Percentiles rank a stretch among this genome's conserved stretches.
Conservation (phyloP, 2,888 invertebrate genomes). For the Scelioninae gen. 2 region DNA sequence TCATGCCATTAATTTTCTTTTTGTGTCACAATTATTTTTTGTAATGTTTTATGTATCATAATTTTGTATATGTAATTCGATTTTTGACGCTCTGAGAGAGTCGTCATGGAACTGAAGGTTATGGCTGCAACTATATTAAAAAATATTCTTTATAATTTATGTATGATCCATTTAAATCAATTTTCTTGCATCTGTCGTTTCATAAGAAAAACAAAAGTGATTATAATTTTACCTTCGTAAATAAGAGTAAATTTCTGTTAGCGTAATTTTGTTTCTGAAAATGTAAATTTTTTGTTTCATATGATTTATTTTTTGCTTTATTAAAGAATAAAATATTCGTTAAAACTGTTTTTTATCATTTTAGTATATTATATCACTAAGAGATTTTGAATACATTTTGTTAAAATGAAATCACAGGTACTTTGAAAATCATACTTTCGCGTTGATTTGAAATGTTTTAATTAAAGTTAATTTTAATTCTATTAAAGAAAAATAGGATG, state of each 20-base stretch:
- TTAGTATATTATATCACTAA: slow-evolving; percentile 4
- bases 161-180: no score
- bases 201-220: no score
- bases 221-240: no score
- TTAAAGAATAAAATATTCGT: not conserved
- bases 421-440: slow-evolving; percentile 6
- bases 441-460: not conserved
- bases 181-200: no score
- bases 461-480: not conserved
- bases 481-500: not conserved
- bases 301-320: no score
- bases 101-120: slow-evolving; percentile 13
- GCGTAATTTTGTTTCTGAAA: no score
- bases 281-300: no score
- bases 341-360: not conserved
- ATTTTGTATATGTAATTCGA: slow-evolving; percentile 43
- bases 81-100: slow-evolving; percentile 36
- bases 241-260: no score
- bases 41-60: not conserved
- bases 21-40: slow-evolving; percentile 19
- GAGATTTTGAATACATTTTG: slow-evolving; percentile 22
- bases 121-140: slow-evolving; percentile 19
- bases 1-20: slow-evolving; percentile 27
- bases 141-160: not conserved
- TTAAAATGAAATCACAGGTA: slow-evolving; percentile 25